phyloP scores from a whole-genome alignment of 1,140 invertebrate genomes.

The Drosophila lacertosa region DNA sequence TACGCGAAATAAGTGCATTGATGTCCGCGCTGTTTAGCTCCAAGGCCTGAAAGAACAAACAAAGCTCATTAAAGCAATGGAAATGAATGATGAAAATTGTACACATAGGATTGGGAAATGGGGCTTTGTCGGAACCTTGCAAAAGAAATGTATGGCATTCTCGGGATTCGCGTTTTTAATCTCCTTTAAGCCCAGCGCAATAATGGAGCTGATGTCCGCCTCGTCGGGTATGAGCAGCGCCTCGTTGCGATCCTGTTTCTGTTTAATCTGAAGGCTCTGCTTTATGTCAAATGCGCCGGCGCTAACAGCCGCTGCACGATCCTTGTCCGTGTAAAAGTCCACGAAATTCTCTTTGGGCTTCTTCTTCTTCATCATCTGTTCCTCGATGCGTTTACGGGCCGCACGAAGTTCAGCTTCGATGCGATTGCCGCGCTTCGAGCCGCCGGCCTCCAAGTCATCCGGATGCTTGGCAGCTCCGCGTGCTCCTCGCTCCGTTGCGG shows the following conservation, averaged over 20 bases:
- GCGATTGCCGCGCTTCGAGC: slow-evolving; percentile 77
- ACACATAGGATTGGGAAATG: not conserved
- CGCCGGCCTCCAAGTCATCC: slow-evolving; percentile 52
- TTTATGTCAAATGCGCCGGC: slow-evolving; percentile 91
- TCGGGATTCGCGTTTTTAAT: slow-evolving; percentile 88
- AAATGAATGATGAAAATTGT: not conserved
- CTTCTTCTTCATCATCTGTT: slow-evolving; percentile 85
- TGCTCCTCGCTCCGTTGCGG: slow-evolving; percentile 29
- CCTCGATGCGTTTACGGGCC: slow-evolving; percentile 70
- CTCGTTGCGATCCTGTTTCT: slow-evolving; percentile 90
- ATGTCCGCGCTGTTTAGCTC: slow-evolving; percentile 94
- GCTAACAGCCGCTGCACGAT: slow-evolving; percentile 94
- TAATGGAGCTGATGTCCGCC: slow-evolving; percentile 89
- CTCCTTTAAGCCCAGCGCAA: slow-evolving; percentile 90
- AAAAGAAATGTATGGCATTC: slow-evolving; percentile 90
- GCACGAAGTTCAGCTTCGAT: slow-evolving; percentile 77
- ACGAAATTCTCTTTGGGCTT: slow-evolving; percentile 87
- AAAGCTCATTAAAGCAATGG: not conserved
- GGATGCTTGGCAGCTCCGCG: slow-evolving; percentile 57
- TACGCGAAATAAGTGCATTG: slow-evolving; percentile 93
- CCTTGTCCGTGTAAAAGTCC: slow-evolving; percentile 95
- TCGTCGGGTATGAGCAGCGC: slow-evolving; percentile 91
- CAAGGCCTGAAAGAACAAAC: slow-evolving; percentile 88
- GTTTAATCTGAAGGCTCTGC: slow-evolving; percentile 91
- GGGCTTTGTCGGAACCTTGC: slow-evolving; percentile 87